Conservation (phyloP, 2,888 invertebrate species). For the Drosophila longiperda region DNA sequence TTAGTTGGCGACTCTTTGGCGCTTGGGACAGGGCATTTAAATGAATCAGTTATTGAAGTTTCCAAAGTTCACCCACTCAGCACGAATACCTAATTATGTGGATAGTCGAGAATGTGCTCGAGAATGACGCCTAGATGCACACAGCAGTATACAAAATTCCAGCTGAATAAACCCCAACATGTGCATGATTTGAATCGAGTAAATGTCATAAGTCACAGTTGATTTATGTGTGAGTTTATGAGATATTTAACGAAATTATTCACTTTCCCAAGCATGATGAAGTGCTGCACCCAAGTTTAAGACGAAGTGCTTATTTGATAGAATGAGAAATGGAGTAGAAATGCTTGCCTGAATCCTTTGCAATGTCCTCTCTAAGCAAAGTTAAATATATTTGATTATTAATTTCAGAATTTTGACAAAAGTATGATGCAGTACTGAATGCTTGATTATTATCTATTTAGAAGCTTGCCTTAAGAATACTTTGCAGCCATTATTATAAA, state of each 20-base stretch:
- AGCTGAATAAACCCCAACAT: too few relatives aligned
- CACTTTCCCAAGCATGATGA: background rate
- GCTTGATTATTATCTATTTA: background rate
- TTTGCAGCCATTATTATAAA: background rate
- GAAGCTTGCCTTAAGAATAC: background rate
- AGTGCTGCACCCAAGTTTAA: background rate
- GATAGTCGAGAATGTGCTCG: background rate
- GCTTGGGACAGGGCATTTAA: constrained; percentile 35
- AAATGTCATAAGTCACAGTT: constrained; percentile 4
- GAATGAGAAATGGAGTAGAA: background rate
- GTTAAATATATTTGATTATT: background rate
- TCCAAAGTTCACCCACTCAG: background rate
- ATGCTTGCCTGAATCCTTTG: background rate
- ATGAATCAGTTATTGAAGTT: constrained; percentile 19
- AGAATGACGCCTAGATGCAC: constrained; percentile 1
- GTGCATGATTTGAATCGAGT: background rate
- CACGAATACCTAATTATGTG: constrained; percentile 22
- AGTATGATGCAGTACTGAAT: background rate
- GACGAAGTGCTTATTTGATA: background rate
- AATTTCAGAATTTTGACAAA: background rate
- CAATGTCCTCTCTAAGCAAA: background rate
- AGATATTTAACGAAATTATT: constrained; percentile 1
- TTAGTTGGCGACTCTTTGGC: constrained; percentile 68
- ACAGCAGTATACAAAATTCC: background rate
- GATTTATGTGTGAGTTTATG: constrained; percentile 1